These are phyloP conservation scores for Zaprionus ornatus DNA, from an alignment of 1,140 invertebrate species.

Conservation along the genomic window DNA sequence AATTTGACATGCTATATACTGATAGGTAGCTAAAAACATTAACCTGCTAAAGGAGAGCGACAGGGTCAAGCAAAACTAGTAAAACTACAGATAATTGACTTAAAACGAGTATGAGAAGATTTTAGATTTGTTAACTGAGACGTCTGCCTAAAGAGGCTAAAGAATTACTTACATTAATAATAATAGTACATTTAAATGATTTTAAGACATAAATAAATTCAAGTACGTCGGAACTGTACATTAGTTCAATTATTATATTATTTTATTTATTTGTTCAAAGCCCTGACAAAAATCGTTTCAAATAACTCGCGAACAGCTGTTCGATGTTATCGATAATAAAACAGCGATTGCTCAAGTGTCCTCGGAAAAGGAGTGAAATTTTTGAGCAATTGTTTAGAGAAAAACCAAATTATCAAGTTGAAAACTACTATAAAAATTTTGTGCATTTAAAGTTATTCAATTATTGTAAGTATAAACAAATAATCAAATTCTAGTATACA, in stretches of 20 bases:
- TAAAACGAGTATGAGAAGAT: not conserved
- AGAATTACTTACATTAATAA: conserved; percentile 9
- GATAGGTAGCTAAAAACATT: conserved; percentile 56
- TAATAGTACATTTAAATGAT: conserved; percentile 8
- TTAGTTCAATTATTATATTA: too few species aligned
- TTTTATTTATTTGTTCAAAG: too few species aligned
- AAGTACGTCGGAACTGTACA: not conserved
- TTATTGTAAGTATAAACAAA: not conserved
- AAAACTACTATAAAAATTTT: not conserved
- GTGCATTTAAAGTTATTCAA: not conserved
- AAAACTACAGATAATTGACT: not conserved
- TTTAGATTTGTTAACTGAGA: conserved; percentile 16
- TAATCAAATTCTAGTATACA: not conserved
- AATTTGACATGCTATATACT: conserved; percentile 67
- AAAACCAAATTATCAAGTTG: not conserved
- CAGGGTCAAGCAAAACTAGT: conserved; percentile 48
- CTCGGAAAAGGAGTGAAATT: not conserved
- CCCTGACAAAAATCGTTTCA: not conserved
- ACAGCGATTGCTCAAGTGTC: not conserved
- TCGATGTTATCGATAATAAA: not conserved
- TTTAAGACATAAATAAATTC: conserved; percentile 14
- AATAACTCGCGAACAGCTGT: not conserved
- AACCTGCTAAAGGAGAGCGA: conserved; percentile 51
- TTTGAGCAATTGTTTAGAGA: not conserved
- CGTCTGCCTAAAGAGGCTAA: conserved; percentile 17